A percentile compares a stretch with the other conserved stretches of the same genome.
Evolutionary conservation across 2,113 vertebrate species (phyloP).

Genomic region (Limnothrissa miodon): DNA sequence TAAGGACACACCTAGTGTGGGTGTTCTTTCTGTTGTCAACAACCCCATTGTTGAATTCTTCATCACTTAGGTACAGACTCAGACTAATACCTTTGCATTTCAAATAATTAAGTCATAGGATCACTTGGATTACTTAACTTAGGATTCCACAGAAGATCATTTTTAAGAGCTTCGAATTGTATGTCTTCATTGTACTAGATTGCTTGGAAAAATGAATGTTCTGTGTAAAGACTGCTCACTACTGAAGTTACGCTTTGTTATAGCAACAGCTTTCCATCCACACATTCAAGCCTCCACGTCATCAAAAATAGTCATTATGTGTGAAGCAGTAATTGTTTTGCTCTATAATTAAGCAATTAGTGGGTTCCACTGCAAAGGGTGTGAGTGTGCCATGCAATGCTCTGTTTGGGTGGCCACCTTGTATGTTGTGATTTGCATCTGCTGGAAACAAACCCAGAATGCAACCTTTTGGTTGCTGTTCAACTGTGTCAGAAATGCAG

Average conservation of each 20-base stretch:
- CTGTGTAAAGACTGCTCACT: background rate
- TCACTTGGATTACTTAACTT: no score
- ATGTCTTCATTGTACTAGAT: background rate
- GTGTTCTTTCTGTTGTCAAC: background rate
- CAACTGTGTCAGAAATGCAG: background rate
- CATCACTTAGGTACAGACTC: background rate
- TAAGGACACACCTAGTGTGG: background rate
- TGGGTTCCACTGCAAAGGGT: background rate
- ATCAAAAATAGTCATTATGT: background rate
- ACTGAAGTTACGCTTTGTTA: background rate
- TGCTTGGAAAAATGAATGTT: background rate
- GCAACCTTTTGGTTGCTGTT: background rate
- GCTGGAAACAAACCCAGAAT: background rate
- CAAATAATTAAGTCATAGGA: no score
- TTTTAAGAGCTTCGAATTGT: background rate
- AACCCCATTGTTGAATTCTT: no score
- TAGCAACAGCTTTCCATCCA: background rate
- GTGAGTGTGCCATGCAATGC: background rate
- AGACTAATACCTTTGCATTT: background rate
- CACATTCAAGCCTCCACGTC: background rate
- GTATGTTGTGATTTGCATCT: background rate
- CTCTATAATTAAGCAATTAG: background rate
- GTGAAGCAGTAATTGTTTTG: background rate
- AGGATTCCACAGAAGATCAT: background rate
- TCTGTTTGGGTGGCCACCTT: background rate